Base-by-base conservation (phyloP, 2,888 invertebrate species). In the Quadroppia sp. region DNA sequence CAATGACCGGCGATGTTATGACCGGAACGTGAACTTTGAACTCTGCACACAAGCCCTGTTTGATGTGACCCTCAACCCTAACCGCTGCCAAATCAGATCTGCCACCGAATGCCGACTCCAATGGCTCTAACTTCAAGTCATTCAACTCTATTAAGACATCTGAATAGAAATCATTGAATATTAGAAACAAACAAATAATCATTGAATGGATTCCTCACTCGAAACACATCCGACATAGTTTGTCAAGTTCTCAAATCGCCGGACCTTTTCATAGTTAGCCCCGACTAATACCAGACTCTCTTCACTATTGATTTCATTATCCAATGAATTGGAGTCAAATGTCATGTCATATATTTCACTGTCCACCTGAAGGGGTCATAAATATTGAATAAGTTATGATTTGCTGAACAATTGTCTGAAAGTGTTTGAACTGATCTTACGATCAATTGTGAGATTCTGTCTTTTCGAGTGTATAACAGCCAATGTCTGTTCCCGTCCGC, bases 201-300 rank as follows among this genome's bases (percentile, higher is more conserved):
- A 30, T 4, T 11, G 1, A 20, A 25, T 6, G 9, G 20, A 15
- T 20, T n/a, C 56, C 89, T 87, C 83, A 93, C 93, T 94, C 77
- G 93, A 92, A 76, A 94, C 85, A 82, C 94, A 94, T 74, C 94
- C 93, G 80, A 90, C 91, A 82, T 92, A 94, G 78, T 91, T 90
- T 80, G 90, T 91, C 81, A 90, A 93, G 75, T 89, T 89, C 76
- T 88, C 88, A 79, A 93, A 88, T 77, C 92, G 86, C 3, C 90
- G 89, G 81, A 92, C 92, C 4, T 76, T 77, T 53, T 89, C 91
- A 79, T 91, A 92, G 20, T 92, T 87, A 30, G 93, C 93, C 15
- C 92, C 92, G 72, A 94, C 88, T 82, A 92, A 91, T 13, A 92
- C 90, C 80, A 92, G 91, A 81, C 91, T 72, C 80, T 59, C 59